Conservation (phyloP, 1,140 invertebrate species). For the Trichoplusia ni region DNA sequence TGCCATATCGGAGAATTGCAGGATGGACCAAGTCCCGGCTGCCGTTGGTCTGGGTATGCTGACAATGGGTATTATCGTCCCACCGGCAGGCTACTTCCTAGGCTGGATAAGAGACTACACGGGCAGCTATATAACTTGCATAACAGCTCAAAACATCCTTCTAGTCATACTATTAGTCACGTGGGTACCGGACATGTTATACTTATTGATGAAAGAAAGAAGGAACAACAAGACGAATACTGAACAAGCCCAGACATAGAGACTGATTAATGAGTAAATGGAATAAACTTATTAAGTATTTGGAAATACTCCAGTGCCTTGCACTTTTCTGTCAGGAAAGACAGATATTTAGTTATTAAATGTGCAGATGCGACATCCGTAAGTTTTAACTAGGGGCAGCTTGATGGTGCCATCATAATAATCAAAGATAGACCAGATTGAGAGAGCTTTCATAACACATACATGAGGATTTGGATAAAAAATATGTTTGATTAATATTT, state of each 20-base stretch:
- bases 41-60: slow-evolving; percentile 89
- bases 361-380: slow-evolving; percentile 1
- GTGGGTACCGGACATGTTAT: slow-evolving; percentile 83
- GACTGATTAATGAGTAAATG: neutral
- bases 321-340: slow-evolving; percentile 2
- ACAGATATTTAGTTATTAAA: slow-evolving; percentile 8
- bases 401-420: too few species aligned
- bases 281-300: slow-evolving; percentile 9
- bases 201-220: slow-evolving; percentile 55
- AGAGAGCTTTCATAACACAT: too few species aligned
- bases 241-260: slow-evolving; percentile 34
- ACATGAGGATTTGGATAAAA: too few species aligned
- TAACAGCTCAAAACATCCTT: slow-evolving; percentile 84
- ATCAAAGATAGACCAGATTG: too few species aligned
- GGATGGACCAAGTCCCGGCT: slow-evolving; percentile 82
- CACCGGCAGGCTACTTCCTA: slow-evolving; percentile 85
- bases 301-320: slow-evolving; percentile 21
- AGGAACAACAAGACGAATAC: slow-evolving; percentile 47
- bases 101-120: slow-evolving; percentile 86
- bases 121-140: slow-evolving; percentile 83
- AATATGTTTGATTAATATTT: too few species aligned
- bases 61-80: slow-evolving; percentile 86
- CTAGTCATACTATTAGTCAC: slow-evolving; percentile 81
- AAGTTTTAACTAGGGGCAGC: too few species aligned
- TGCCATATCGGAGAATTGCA: slow-evolving; percentile 85